Percentiles rank a stretch among this genome's conserved stretches.
These are phyloP conservation scores for Perca fluviatilis DNA, from an alignment of 2,113 vertebrate genomes.

Conservation along the genomic window DNA sequence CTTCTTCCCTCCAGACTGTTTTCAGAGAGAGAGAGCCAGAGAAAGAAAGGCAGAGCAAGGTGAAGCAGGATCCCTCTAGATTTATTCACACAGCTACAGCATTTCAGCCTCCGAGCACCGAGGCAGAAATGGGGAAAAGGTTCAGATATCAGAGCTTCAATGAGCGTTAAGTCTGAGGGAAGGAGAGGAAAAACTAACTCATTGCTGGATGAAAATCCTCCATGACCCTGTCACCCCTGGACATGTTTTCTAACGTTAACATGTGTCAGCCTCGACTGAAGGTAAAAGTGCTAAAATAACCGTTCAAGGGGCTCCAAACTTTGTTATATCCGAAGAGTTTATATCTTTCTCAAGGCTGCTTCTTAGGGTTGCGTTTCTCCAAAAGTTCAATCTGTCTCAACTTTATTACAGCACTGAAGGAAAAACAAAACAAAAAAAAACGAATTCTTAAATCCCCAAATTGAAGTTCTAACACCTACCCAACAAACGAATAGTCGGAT, in stretches of 20 bases:
- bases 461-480: no score
- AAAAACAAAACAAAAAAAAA: no score
- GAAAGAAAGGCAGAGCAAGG: not conserved
- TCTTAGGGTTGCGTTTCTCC: no score
- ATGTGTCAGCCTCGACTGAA: slow-evolving; percentile 38
- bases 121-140: slow-evolving; percentile 1
- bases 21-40: not conserved
- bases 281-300: no score
- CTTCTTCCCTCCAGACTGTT: slow-evolving; percentile 19
- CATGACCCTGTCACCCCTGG: slow-evolving; percentile 9
- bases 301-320: no score
- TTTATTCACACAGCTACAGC: slow-evolving; percentile 22
- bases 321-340: no score
- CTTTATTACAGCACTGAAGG: no score
- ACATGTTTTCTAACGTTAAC: slow-evolving; percentile 29
- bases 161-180: not conserved
- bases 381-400: no score
- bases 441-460: no score
- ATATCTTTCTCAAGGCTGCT: no score
- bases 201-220: slow-evolving; percentile 19
- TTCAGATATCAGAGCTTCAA: not conserved
- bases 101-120: not conserved
- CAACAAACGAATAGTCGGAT: no score
- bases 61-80: slow-evolving; percentile 33
- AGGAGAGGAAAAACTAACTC: slow-evolving; percentile 23